phyloP scores from a whole-genome alignment of 2,797 vertebrate species.

The Megaceryle alcyon region DNA sequence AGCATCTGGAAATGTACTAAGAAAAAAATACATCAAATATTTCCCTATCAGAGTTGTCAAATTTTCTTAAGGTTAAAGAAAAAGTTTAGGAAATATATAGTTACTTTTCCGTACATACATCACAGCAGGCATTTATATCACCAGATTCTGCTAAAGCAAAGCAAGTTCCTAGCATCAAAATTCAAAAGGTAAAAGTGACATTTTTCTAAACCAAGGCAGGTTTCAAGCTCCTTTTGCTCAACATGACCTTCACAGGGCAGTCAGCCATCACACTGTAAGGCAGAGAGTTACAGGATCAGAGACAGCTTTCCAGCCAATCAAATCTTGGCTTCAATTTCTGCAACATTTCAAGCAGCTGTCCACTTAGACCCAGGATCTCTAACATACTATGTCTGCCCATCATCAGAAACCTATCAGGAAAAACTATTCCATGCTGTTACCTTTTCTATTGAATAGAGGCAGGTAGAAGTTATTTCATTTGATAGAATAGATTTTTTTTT shows the following conservation, averaged over 20 bases:
- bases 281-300: neutral
- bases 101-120: neutral
- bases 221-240: slow-evolving; percentile 41
- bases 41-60: neutral
- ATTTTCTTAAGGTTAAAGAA: neutral
- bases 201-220: slow-evolving; percentile 13
- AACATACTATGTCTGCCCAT: neutral
- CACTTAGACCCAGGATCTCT: neutral
- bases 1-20: neutral
- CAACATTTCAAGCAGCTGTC: neutral
- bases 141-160: neutral
- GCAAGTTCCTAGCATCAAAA: neutral
- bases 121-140: neutral
- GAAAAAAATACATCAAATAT: neutral
- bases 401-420: neutral
- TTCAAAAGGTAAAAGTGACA: neutral
- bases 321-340: neutral
- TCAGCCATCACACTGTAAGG: neutral
- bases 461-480: neutral
- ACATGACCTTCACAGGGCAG: neutral
- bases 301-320: neutral
- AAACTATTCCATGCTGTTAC: neutral
- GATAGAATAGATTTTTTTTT: neutral
- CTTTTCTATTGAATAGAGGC: neutral
- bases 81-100: neutral